Base-by-base conservation (phyloP, 1,140 invertebrate species). In the Drosophila fuyamai region DNA sequence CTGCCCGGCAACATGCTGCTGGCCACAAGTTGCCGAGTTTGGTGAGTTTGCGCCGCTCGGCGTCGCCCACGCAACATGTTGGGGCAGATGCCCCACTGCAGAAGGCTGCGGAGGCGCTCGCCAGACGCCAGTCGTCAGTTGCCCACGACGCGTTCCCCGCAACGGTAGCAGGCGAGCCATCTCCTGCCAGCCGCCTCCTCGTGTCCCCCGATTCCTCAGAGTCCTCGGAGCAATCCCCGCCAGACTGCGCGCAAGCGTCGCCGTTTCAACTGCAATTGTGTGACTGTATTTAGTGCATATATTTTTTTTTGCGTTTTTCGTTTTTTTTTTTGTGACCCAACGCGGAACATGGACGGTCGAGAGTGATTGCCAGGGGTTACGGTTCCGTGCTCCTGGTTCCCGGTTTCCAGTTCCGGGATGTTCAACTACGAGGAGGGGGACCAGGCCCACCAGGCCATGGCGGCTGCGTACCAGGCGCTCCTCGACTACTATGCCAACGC, bases 401-500 rank as follows among this genome's bases (percentile, higher is more conserved):
- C 29, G 6, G 29, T 8, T 32, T 0, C 29, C 29, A 32, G 0
- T 32, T 38, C 12, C 32, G 55, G 56, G 29, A 73, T 75, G 71
- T 75, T 75, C 7, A 36, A 14, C 44, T 32, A 57, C 46, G 51
- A 47, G 38, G 46, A 55, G 9, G 29, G 27, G 8, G 23, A 73
- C 38, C 29, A 32, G 29, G 66, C 55, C 5, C 62, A 65, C 9
- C 58, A 72, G 38, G 58, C 44, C 47, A 29, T 23, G 0, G 23
- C 67, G n/a, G 43, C 56, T 16, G 77, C 66, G 32, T 85, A 86
- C 41, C 57, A 53, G 44, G 82, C 83, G 5, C 50, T 88, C 46
- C 63, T 88, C 23, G 83, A 76, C 18, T 88, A 79, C 18, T 88
- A 79, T 14, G 76, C 83, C 38, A 88, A 89, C 27, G 79, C 60